These are phyloP conservation scores for Polietes domitor DNA, from an alignment of 2,888 invertebrate genomes.

Conservation along the genomic window DNA sequence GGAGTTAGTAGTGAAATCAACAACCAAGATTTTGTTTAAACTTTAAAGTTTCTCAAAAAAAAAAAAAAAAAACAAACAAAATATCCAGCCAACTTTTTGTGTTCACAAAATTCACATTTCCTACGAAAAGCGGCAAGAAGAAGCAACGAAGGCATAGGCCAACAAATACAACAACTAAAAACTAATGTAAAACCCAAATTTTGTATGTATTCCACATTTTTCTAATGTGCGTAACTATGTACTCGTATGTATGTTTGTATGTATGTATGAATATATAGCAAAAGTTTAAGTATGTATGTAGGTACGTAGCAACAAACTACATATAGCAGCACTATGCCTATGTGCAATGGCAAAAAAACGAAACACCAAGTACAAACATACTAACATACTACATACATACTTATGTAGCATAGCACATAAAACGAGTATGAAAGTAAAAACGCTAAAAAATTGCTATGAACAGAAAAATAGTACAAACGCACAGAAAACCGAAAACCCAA, in stretches of 20 bases:
- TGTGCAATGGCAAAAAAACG: slow-evolving; percentile 52
- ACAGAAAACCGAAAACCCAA: slow-evolving; percentile 67
- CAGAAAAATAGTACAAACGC: slow-evolving; percentile 57
- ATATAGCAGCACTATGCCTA: slow-evolving; percentile 39
- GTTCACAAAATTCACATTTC: background rate
- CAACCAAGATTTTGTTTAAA: background rate
- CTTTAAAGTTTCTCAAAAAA: background rate
- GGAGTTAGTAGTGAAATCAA: background rate
- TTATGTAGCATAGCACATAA: slow-evolving; percentile 70
- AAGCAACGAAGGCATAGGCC: slow-evolving; percentile 4
- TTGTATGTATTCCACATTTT: slow-evolving; percentile 40
- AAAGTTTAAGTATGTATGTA: background rate
- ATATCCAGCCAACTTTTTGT: background rate
- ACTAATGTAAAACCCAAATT: slow-evolving; percentile 49
- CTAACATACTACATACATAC: slow-evolving; percentile 19
- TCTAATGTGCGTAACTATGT: slow-evolving; percentile 56
- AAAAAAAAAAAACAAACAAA: background rate
- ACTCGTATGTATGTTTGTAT: slow-evolving; percentile 53
- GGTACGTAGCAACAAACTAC: slow-evolving; percentile 21
- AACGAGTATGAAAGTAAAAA: slow-evolving; percentile 50
- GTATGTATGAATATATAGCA: slow-evolving; percentile 32
- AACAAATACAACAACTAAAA: slow-evolving; percentile 57
- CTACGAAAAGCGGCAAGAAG: background rate
- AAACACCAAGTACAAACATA: slow-evolving; percentile 42
- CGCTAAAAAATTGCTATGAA: slow-evolving; percentile 50